Percentiles rank a stretch among this genome's conserved stretches.
Evolutionary conservation across 37 sponge, comb jelly and placozoan species (phyloP).

Genomic region (Petrosia ficiformis): DNA sequence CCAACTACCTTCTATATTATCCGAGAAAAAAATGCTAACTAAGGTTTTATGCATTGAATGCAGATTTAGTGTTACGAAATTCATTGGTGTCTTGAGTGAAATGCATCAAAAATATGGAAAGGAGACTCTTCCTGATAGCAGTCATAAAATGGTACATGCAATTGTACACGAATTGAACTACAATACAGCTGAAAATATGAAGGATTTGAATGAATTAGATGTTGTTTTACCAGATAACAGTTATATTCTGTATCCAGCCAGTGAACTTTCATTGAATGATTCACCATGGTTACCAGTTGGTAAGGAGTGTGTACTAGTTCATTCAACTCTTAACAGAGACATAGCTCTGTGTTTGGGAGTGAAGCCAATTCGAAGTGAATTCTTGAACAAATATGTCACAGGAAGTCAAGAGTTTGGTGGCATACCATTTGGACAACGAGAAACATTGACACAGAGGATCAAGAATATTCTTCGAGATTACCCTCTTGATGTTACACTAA

Average conservation of each 20-base stretch:
- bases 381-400: conserved; percentile 21
- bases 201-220: too few relatives aligned
- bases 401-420: neutral
- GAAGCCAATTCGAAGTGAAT: conserved; percentile 26
- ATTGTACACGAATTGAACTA: too few relatives aligned
- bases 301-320: conserved; percentile 13
- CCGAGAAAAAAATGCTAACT: neutral
- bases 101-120: neutral
- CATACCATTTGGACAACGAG: conserved; percentile 32
- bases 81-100: neutral
- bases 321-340: conserved; percentile 10
- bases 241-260: conserved; percentile 10
- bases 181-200: too few relatives aligned
- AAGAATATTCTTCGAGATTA: conserved; percentile 20
- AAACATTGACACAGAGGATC: conserved; percentile 25
- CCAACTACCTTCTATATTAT: neutral
- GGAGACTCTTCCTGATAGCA: neutral
- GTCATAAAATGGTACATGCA: too few relatives aligned
- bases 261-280: conserved; percentile 40
- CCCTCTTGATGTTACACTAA: conserved; percentile 8
- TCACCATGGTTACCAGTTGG: conserved; percentile 16
- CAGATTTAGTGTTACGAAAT: neutral
- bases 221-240: conserved; percentile 18
- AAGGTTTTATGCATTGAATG: neutral
- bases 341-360: conserved; percentile 34